Conservation (phyloP, 2,888 invertebrate species). For the Anaspis maculata region DNA sequence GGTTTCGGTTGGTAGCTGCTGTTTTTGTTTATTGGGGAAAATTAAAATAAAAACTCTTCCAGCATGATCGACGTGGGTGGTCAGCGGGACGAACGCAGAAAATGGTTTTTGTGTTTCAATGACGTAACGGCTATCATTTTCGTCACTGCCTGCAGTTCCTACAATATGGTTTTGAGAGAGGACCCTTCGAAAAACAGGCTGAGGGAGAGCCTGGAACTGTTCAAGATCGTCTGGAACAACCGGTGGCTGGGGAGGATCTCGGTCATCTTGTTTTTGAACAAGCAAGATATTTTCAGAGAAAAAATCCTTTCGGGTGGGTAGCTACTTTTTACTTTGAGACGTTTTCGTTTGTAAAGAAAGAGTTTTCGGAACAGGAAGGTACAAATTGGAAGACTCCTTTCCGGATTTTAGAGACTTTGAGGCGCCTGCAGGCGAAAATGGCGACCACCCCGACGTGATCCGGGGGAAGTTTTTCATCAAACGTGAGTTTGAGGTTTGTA, state of each 20-base stretch:
- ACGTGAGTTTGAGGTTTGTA: constrained; percentile 9
- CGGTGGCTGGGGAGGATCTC: constrained; percentile 97
- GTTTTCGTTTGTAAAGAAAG: too few species aligned
- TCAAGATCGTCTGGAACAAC: constrained; percentile 99
- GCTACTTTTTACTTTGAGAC: too few species aligned
- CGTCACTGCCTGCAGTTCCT: constrained; percentile 96
- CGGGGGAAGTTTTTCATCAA: constrained; percentile 96
- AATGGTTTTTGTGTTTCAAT: constrained; percentile 99
- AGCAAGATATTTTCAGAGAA: constrained; percentile 95
- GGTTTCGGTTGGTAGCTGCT: constrained; percentile 12
- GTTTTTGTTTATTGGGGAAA: background rate
- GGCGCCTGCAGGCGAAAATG: constrained; percentile 47
- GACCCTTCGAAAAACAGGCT: constrained; percentile 95
- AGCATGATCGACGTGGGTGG: constrained; percentile 99
- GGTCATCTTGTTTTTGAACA: constrained; percentile 96
- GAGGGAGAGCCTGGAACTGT: constrained; percentile 90
- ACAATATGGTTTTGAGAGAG: constrained; percentile 97
- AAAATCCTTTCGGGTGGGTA: constrained; percentile 79
- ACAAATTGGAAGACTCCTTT: constrained; percentile 94
- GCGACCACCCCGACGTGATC: constrained; percentile 79
- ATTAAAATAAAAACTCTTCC: background rate
- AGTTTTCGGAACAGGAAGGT: constrained; percentile 69
- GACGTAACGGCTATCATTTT: constrained; percentile 99
- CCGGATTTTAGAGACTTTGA: constrained; percentile 73
- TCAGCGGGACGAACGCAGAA: constrained; percentile 93